A percentile compares a stretch with the other conserved stretches of the same genome.
Conservation (phyloP, 2,888 invertebrate genomes). For the Nycteola revayana region DNA sequence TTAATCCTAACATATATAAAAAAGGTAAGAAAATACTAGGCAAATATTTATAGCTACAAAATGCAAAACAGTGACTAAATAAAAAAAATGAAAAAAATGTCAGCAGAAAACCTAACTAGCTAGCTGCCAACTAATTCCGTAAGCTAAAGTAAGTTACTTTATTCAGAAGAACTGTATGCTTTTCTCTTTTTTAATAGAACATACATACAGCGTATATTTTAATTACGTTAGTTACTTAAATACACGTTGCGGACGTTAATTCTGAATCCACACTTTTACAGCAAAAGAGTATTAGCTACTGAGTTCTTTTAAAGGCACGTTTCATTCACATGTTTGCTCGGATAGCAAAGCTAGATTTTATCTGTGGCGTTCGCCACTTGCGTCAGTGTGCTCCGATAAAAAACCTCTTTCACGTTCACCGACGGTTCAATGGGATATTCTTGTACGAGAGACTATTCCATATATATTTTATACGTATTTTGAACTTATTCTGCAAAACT, state of each 20-base stretch:
- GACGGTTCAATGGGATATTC: slow-evolving; percentile 18
- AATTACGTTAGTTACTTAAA: slow-evolving; percentile 18
- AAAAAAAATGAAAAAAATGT: no score
- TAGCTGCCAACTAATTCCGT: no score
- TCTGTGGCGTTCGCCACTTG: slow-evolving; percentile 29
- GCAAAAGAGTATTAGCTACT: slow-evolving; percentile 27
- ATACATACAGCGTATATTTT: slow-evolving; percentile 6
- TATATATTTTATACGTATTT: slow-evolving; percentile 11
- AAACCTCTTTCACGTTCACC: slow-evolving; percentile 22
- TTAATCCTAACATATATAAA: no score
- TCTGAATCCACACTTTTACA: slow-evolving; percentile 16
- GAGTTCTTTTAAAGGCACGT: slow-evolving; percentile 23
- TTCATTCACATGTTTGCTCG: slow-evolving; percentile 28
- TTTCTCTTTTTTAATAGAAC: no score
- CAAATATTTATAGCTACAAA: no score
- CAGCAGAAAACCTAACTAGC: no score
- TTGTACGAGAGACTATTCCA: slow-evolving; percentile 10
- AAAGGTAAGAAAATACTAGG: no score
- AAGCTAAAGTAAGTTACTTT: no score
- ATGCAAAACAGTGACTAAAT: no score
- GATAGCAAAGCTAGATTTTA: slow-evolving; percentile 34
- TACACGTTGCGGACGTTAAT: slow-evolving; percentile 8
- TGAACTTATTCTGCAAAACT: slow-evolving; percentile 5
- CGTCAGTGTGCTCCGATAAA: slow-evolving; percentile 15
- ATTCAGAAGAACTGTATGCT: no score